Conservation (phyloP, 2,113 vertebrate species). For the Uria aalge region DNA sequence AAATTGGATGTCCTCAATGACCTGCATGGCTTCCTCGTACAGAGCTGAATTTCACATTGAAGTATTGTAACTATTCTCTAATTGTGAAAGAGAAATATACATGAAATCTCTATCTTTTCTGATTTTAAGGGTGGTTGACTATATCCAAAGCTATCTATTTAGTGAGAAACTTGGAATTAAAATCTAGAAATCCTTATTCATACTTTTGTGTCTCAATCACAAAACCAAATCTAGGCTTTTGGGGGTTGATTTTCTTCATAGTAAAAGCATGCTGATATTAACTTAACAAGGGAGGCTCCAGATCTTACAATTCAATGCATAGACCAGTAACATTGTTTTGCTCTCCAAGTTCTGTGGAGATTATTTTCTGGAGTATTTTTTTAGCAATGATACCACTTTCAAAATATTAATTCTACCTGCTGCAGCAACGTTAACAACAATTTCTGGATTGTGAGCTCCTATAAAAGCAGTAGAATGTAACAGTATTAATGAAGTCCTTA, state of each 20-base stretch:
- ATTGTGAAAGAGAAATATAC: neutral
- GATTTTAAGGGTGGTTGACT: neutral
- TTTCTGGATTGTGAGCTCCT: neutral
- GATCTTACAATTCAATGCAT: neutral
- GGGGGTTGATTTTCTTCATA: neutral
- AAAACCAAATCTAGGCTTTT: neutral
- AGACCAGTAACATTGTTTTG: neutral
- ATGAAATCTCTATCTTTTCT: neutral
- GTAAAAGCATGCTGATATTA: neutral
- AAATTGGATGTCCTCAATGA: neutral
- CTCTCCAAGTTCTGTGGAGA: neutral
- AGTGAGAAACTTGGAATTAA: neutral
- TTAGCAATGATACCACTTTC: neutral
- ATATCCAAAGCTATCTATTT: neutral
- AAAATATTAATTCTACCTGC: neutral
- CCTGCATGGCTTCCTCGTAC: neutral
- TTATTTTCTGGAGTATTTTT: neutral
- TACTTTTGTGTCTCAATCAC: neutral
- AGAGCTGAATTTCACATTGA: neutral
- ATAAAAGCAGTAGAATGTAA: neutral
- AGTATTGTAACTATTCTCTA: neutral
- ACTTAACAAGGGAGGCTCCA: neutral
- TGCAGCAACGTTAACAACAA: neutral
- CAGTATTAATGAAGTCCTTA: slow-evolving; percentile 1
- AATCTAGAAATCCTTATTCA: neutral